Evolutionary conservation across 53 echinoderm and acorn worm species (phyloP), one percentile per base, ranked within the genome.

Genomic region (Holothuria leucospilota): DNA sequence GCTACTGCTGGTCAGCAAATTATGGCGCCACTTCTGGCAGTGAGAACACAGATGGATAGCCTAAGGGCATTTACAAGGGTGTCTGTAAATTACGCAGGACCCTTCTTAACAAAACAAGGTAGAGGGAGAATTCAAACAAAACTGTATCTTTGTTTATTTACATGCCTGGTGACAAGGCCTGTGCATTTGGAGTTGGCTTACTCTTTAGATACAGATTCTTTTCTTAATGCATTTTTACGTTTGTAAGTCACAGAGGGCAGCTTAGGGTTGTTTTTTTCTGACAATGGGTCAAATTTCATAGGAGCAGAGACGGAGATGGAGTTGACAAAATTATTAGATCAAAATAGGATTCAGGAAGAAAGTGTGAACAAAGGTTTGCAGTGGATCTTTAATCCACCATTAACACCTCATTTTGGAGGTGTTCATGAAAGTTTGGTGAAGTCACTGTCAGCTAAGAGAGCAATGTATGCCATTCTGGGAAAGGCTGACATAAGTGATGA

Each of bases 401-500:
- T 56, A 3, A 16, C 56, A 0, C 56, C 56, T 56, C 56, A 18
- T 56, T 56, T 86, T 77, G 86, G 86, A 27, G 77, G 64, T 25
- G 59, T 78, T 20, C 77, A 86, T 62, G 77, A 86, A 27, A 53
- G 74, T 6, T 42, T 86, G 38, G 34, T 86, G n/a, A 39, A 58
- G 10, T 86, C n/a, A n/a, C n/a, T n/a, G n/a, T n/a, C 86, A 38
- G 74, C 78, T 9, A 77, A 86, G 64, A 62, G 29, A 41, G 62
- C 72, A 59, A 77, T 78, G 61, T 86, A 77, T 61, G 62, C 86
- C 14, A 40, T 86, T 15, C 40, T 63, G 75, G 53, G 64, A 7
- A 86, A 86, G 8, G 86, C 24, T 21, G 86, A 73, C 41, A 78
- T 86, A 25, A 18, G 38, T 10, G 63, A 86, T 21, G 78, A 78